Conservation (phyloP, 1,140 invertebrate genomes). For the Papilio dardanus region DNA sequence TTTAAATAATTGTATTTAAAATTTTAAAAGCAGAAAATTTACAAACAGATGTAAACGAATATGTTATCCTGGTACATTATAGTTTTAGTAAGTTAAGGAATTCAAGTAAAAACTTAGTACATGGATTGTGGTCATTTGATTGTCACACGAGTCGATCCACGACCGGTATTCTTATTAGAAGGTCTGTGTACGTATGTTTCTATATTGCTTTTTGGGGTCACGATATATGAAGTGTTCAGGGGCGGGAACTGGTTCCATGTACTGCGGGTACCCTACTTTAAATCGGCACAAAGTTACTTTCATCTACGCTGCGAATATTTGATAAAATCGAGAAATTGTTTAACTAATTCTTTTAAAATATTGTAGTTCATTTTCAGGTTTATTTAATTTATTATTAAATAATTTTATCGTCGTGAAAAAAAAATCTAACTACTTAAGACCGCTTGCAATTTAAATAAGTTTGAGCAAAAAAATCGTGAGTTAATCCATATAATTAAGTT, state of each 20-base stretch:
- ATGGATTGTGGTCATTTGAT: slow-evolving; percentile 56
- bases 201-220: slow-evolving; percentile 49
- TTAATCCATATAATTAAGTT: too few species aligned
- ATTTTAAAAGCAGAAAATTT: not conserved
- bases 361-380: not conserved
- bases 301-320: slow-evolving; percentile 42
- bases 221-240: slow-evolving; percentile 50
- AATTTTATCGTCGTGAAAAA: not conserved
- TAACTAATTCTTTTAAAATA: slow-evolving; percentile 12
- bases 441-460: not conserved
- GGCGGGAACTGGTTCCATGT: slow-evolving; percentile 47
- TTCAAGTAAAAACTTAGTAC: slow-evolving; percentile 49
- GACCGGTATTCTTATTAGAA: slow-evolving; percentile 58
- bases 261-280: slow-evolving; percentile 44
- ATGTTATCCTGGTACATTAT: not conserved
- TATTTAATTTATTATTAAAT: not conserved
- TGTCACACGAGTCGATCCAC: slow-evolving; percentile 58
- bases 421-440: not conserved
- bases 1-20: not conserved
- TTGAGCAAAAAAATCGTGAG: too few species aligned
- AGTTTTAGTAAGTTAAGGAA: not conserved
- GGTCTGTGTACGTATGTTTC: slow-evolving; percentile 38
- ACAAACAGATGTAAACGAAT: slow-evolving; percentile 2
- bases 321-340: not conserved
- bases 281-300: slow-evolving; percentile 51